phyloP scores from a whole-genome alignment of 2,888 invertebrate genomes.

The Mesorhabditis spiculigera region DNA sequence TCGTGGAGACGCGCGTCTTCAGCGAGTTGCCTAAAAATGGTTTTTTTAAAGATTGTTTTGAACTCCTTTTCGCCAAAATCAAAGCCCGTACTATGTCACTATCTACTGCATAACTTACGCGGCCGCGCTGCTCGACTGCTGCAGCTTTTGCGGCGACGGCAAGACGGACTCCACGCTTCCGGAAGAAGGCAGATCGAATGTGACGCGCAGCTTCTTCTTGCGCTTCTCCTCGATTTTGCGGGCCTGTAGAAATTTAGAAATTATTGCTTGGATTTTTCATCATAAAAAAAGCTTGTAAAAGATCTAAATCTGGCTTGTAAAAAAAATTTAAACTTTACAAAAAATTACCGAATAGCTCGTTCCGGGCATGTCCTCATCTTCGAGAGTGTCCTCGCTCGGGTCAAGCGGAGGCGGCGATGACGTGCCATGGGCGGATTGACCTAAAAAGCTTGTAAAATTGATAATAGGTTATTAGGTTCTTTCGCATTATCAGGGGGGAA shows the following conservation, averaged over 20 bases:
- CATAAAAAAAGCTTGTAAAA: no score
- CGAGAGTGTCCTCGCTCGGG: constrained; percentile 35
- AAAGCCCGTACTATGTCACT: no score
- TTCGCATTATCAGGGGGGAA: constrained; percentile 19
- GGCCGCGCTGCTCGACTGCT: no score
- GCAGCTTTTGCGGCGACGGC: background rate
- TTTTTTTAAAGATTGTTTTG: background rate
- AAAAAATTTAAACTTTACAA: no score
- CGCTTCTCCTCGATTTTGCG: constrained; percentile 5
- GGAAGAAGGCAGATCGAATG: constrained; percentile 44
- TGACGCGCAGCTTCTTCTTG: constrained; percentile 44
- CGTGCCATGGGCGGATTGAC: background rate
- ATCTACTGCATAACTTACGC: no score
- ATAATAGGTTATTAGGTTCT: no score
- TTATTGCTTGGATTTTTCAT: no score
- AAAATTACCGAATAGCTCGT: constrained; percentile 6
- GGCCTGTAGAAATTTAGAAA: background rate
- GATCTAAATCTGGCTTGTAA: no score
- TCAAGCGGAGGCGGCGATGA: constrained; percentile 45
- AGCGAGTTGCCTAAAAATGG: no score
- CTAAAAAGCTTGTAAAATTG: no score
- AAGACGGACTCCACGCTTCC: background rate
- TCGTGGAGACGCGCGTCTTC: no score
- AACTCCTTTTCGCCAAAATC: background rate
- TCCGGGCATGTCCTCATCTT: constrained; percentile 20